Conservation (phyloP, 2,797 vertebrate species). For the Enteromius trimaculatus region DNA sequence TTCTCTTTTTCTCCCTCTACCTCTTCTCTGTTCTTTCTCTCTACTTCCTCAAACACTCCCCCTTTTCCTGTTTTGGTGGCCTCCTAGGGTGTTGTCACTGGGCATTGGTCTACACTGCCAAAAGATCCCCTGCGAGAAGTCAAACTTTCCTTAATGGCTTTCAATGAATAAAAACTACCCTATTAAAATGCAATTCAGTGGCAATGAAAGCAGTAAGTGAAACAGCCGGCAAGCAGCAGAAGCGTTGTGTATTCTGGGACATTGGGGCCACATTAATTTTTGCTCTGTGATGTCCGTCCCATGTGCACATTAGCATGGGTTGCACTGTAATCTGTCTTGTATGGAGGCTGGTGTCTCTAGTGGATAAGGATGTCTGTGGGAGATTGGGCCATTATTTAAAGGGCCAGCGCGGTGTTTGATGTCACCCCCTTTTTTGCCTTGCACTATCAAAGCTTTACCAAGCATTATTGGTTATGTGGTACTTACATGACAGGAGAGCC, state of each 20-base stretch:
- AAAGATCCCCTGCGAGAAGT: constrained; percentile 75
- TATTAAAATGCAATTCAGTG: constrained; percentile 87
- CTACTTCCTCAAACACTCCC: constrained; percentile 9
- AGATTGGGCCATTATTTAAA: constrained; percentile 76
- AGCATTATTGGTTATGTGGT: constrained; percentile 48
- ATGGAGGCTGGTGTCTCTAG: constrained; percentile 77
- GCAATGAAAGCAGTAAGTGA: constrained; percentile 82
- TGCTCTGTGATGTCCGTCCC: constrained; percentile 80
- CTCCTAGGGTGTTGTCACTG: constrained; percentile 62
- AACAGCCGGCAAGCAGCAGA: constrained; percentile 80
- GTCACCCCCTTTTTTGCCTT: constrained; percentile 48
- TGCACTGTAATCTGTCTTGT: constrained; percentile 83
- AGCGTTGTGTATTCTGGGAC: constrained; percentile 81
- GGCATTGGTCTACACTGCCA: constrained; percentile 74
- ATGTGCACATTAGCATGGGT: constrained; percentile 84
- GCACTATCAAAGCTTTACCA: constrained; percentile 46
- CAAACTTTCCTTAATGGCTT: constrained; percentile 83
- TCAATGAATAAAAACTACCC: constrained; percentile 85
- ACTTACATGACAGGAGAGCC: constrained; percentile 16
- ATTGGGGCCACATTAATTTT: constrained; percentile 84
- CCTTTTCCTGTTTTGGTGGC: constrained; percentile 40
- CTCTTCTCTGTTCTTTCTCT: constrained; percentile 23
- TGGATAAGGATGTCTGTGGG: constrained; percentile 73
- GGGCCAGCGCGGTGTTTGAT: constrained; percentile 60
- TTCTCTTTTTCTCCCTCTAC: constrained; percentile 6